phyloP scores from a whole-genome alignment of 2,888 invertebrate species.

The Aromia moschata region DNA sequence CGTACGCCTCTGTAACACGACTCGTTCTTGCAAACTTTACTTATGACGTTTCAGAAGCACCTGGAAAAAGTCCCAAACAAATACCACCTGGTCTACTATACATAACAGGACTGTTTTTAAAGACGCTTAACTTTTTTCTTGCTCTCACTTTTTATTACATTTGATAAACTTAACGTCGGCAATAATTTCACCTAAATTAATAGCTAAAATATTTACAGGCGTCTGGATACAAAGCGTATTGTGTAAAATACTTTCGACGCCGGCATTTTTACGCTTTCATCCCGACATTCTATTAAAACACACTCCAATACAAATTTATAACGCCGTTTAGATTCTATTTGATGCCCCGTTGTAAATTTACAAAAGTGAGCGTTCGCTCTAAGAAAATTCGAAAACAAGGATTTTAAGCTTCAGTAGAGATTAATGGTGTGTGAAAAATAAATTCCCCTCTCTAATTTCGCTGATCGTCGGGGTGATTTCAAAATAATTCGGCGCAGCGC shows the following conservation, averaged over 20 bases:
- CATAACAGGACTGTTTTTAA: no score
- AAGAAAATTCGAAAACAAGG: slow-evolving; percentile 21
- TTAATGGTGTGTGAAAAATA: slow-evolving; percentile 26
- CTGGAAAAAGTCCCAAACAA: no score
- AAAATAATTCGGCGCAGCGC: slow-evolving; percentile 13
- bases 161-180: no score
- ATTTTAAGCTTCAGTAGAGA: slow-evolving; percentile 18
- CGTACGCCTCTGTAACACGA: no score
- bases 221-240: neutral
- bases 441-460: slow-evolving; percentile 23
- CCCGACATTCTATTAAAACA: neutral
- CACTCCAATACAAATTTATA: slow-evolving; percentile 14
- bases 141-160: no score
- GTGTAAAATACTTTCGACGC: neutral
- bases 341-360: slow-evolving; percentile 1
- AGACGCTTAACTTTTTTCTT: no score
- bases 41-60: no score
- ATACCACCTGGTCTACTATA: no score
- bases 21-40: no score
- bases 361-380: slow-evolving; percentile 13
- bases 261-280: neutral
- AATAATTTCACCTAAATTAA: no score
- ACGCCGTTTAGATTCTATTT: slow-evolving; percentile 1
- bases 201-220: neutral
- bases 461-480: slow-evolving; percentile 20